These are phyloP conservation scores for Pempheris klunzingeri DNA, from an alignment of 2,797 vertebrate genomes.

Conservation along the genomic window DNA sequence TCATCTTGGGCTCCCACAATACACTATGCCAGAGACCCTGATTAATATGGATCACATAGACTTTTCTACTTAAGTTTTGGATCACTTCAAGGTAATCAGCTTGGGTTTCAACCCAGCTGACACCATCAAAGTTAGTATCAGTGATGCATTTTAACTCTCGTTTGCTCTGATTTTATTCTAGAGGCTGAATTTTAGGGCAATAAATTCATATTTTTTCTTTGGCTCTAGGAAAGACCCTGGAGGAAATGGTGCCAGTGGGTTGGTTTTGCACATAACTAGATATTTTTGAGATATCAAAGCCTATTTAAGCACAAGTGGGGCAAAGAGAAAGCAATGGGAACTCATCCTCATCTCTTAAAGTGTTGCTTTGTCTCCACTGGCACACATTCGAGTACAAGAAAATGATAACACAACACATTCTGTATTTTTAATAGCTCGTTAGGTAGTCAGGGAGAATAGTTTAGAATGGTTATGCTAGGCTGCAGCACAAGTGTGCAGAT, in stretches of 20 bases:
- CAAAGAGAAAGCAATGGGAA: neutral
- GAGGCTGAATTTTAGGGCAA: neutral
- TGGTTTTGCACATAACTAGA: conserved; percentile 8
- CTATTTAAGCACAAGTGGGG: neutral
- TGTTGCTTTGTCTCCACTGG: neutral
- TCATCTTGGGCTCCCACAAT: conserved; percentile 77
- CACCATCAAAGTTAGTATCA: conserved; percentile 57
- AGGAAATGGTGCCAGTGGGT: neutral
- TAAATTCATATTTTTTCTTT: conserved; percentile 26
- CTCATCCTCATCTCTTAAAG: neutral
- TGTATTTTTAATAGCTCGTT: conserved; percentile 1
- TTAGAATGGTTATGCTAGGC: neutral
- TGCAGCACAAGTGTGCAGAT: neutral
- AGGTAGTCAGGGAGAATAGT: neutral
- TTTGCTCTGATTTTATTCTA: conserved; percentile 39
- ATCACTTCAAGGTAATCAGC: conserved; percentile 67
- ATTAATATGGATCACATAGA: conserved; percentile 73
- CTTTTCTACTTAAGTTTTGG: conserved; percentile 62
- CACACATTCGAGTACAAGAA: neutral
- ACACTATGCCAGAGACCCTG: conserved; percentile 57
- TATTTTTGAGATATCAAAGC: conserved; percentile 29
- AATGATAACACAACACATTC: neutral
- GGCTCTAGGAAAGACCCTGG: conserved; percentile 3
- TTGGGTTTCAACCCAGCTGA: conserved; percentile 61
- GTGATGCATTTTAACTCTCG: conserved; percentile 57